A percentile compares a stretch with the other conserved stretches of the same genome.
phyloP scores from a whole-genome alignment of 1,140 invertebrate species.

The Macrocentrus cingulum region DNA sequence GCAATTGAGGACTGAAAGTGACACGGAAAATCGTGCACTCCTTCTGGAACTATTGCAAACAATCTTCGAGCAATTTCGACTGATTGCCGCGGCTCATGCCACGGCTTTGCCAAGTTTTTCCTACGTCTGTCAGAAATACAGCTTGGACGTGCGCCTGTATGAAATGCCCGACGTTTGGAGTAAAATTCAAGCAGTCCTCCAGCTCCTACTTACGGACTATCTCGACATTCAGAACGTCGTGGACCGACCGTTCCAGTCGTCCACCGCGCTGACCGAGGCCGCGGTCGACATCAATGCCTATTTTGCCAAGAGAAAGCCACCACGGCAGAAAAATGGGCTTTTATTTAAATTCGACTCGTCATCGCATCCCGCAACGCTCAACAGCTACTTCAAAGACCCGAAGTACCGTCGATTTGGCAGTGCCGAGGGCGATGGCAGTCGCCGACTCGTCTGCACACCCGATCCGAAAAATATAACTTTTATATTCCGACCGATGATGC shows the following conservation, averaged over 20 bases:
- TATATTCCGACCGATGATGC: constrained; percentile 74
- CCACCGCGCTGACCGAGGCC: constrained; percentile 62
- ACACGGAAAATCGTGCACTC: constrained; percentile 36
- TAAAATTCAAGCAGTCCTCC: constrained; percentile 84
- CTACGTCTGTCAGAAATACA: constrained; percentile 61
- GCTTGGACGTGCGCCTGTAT: constrained; percentile 65
- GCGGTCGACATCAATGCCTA: constrained; percentile 66
- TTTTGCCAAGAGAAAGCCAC: constrained; percentile 68
- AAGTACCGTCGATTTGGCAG: constrained; percentile 37
- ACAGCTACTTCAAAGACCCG: constrained; percentile 68
- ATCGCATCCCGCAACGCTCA: constrained; percentile 71
- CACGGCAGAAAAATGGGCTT: constrained; percentile 64
- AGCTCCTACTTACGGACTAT: constrained; percentile 78
- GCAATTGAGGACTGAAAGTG: constrained; percentile 1
- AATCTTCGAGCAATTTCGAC: constrained; percentile 75
- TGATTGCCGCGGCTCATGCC: constrained; percentile 71
- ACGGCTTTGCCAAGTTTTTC: constrained; percentile 66
- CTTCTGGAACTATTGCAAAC: constrained; percentile 65
- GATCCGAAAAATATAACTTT: constrained; percentile 76
- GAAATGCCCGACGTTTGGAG: constrained; percentile 85
- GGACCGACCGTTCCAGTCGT: constrained; percentile 63
- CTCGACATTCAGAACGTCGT: constrained; percentile 76
- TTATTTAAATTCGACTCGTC: constrained; percentile 82
- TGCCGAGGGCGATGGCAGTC: constrained; percentile 49
- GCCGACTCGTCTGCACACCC: constrained; percentile 70